Evolutionary conservation across 2,888 invertebrate species (phyloP), one percentile per base, ranked within the genome.

Genomic region (Nemapogon koenigi): DNA sequence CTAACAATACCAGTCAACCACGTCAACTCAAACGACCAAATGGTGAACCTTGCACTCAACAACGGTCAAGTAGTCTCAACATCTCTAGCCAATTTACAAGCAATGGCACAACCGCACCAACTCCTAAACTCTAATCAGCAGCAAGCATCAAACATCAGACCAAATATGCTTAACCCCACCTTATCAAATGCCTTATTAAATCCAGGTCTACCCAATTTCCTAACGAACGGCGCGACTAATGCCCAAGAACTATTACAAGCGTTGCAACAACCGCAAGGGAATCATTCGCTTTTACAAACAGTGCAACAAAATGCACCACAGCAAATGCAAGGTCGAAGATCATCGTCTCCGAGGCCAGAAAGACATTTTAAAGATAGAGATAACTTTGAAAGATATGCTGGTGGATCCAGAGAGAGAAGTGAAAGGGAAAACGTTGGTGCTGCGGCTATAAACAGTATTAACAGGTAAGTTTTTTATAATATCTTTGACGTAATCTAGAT

Each of bases 1-100:
- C 82, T 97, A 52, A 95, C 96, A 48, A 96, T 97, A 62, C 96
- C 96, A 39, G 92, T 96, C 43, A 92, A 90, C 72, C 91, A 92
- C 75, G 90, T 92, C 48, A 91, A 90, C 75, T 83, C 85, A 35
- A 84, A 82, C 59, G 84, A 84, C 50, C 84, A 84, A 53, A 88
- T 89, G 85, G 88, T 89, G 17, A 89, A 92, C 62, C 70, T 92
- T 53, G 90, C 91, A 3, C 81, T 91, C 46, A 90, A 88, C 65
- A 92, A 91, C 64, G 91, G 91, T 18, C 92, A 92, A 75, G 89
- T 92, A 29, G 88, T 92, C 15, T 90, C 91, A 19, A 91, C 91
- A 16, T 90, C 91, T 6, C 68, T 92, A 43, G 89, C 90, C 48
- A 91, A 90, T 62, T 82, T 89, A 41, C 88, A 89, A 67, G 87